phyloP scores from a whole-genome alignment of 2,888 invertebrate genomes.

The Nezara viridula region DNA sequence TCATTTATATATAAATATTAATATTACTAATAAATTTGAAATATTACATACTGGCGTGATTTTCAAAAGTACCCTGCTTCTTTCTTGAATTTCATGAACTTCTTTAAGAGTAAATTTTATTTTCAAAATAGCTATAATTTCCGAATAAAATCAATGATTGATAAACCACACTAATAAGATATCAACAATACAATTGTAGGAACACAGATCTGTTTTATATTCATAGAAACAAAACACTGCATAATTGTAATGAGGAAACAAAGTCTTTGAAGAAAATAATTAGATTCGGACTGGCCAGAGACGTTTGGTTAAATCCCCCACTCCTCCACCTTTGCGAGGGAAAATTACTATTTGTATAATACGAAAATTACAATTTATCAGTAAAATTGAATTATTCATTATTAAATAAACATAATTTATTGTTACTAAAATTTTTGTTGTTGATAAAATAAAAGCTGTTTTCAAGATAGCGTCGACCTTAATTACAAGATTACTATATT shows the following conservation, averaged over 20 bases:
- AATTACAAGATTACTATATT: not conserved
- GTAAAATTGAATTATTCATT: not conserved
- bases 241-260: not conserved
- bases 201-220: not conserved
- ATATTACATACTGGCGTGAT: not conserved
- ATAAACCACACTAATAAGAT: not conserved
- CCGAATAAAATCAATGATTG: too few species aligned
- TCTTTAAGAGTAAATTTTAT: not conserved
- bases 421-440: not conserved
- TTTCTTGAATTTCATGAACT: not conserved
- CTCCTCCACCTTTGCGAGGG: not conserved
- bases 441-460: not conserved
- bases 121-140: not conserved
- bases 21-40: not conserved
- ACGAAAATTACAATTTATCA: not conserved
- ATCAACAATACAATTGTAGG: not conserved
- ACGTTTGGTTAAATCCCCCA: not conserved
- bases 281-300: not conserved
- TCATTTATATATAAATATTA: not conserved
- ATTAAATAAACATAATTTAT: not conserved
- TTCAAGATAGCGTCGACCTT: too few species aligned
- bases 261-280: not conserved
- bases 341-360: not conserved
- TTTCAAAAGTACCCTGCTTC: not conserved
- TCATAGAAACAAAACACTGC: not conserved